phyloP scores from a whole-genome alignment of 2,888 invertebrate genomes.

The Nemurella pictetii region DNA sequence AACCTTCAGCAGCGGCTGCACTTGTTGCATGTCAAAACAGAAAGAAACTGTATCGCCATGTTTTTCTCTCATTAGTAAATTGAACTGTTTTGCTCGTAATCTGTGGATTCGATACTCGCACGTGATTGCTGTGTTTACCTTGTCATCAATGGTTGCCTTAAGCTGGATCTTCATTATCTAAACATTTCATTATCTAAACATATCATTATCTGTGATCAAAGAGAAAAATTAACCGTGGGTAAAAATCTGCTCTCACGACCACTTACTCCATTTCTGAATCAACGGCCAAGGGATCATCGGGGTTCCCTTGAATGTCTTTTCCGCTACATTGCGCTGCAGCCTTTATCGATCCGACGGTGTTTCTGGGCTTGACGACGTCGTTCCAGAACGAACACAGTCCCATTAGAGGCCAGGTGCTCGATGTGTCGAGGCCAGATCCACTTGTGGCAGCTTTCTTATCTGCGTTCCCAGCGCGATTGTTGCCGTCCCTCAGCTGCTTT shows the following conservation, averaged over 20 bases:
- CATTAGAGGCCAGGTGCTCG: background rate
- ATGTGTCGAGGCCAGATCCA: background rate
- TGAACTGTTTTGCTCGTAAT: background rate
- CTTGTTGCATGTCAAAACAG: slow-evolving; percentile 4
- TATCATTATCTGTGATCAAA: too few species aligned
- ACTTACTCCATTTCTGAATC: too few species aligned
- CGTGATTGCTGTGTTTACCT: background rate
- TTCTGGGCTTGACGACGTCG: background rate
- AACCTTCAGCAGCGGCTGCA: background rate
- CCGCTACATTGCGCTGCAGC: too few species aligned
- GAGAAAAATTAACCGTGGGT: too few species aligned
- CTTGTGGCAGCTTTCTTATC: background rate
- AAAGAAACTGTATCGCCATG: background rate
- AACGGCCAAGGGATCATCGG: too few species aligned
- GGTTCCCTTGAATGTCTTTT: too few species aligned
- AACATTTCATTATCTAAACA: too few species aligned
- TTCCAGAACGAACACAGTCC: background rate
- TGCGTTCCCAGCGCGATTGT: background rate
- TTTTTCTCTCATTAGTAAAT: background rate
- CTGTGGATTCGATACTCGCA: background rate
- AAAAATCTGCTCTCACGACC: too few species aligned
- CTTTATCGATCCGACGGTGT: background rate
- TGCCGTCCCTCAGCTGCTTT: background rate
- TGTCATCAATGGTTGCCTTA: background rate
- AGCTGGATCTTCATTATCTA: background rate